These are phyloP conservation scores for Oreotragus oreotragus DNA, from an alignment of 2,113 vertebrate species.

Conservation along the genomic window DNA sequence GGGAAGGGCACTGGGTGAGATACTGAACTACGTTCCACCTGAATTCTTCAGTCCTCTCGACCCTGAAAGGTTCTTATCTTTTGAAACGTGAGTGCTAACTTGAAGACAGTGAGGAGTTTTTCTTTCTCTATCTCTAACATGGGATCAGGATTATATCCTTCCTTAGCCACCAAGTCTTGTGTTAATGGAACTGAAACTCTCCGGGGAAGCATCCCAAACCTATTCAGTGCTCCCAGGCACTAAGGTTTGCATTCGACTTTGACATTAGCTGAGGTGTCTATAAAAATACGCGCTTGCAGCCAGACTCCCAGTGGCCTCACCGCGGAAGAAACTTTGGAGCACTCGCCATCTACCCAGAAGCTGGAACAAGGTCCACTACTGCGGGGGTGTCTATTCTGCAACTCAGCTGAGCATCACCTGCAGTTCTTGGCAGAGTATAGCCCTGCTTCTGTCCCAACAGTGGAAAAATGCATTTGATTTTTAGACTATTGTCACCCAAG, in stretches of 20 bases:
- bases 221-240: constrained; percentile 22
- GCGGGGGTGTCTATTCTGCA: not conserved
- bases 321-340: not conserved
- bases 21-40: constrained; percentile 18
- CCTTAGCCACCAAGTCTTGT: constrained; percentile 54
- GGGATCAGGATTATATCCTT: constrained; percentile 34
- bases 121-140: constrained; percentile 43
- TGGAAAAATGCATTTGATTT: not conserved
- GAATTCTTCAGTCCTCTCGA: constrained; percentile 2
- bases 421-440: not conserved
- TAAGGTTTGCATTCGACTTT: constrained; percentile 30
- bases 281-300: constrained; percentile 39
- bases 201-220: constrained; percentile 41
- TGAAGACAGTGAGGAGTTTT: constrained; percentile 33
- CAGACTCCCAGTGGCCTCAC: not conserved
- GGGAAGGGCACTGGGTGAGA: not conserved
- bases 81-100: constrained; percentile 57
- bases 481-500: not conserved
- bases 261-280: constrained; percentile 22
- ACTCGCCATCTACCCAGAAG: not conserved
- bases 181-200: constrained; percentile 58
- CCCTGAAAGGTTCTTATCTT: constrained; percentile 38
- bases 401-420: not conserved
- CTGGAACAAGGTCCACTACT: not conserved
- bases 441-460: not conserved